Percentiles rank a stretch among this genome's conserved stretches.
Evolutionary conservation across 1,140 invertebrate genomes (phyloP).

Genomic region (Cephus cinctus): DNA sequence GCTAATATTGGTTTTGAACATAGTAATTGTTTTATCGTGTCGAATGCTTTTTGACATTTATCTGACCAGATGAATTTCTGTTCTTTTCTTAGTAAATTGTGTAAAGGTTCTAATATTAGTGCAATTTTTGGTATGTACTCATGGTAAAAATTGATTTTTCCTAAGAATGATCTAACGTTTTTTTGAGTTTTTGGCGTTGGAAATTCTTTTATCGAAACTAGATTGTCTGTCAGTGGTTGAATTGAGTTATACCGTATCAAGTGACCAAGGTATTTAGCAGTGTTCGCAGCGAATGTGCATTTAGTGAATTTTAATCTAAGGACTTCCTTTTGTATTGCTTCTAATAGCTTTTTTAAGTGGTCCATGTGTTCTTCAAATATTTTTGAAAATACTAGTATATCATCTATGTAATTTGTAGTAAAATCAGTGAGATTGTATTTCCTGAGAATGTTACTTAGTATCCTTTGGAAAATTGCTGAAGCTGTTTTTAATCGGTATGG

Average conservation of each 20-base stretch:
- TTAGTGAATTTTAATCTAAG: conserved; percentile 1
- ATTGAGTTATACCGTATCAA: neutral
- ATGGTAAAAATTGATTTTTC: conserved; percentile 6
- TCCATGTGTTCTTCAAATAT: too few species aligned
- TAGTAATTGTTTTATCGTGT: conserved; percentile 2
- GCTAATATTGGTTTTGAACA: conserved; percentile 1
- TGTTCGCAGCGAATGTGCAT: neutral
- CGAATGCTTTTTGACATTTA: conserved; percentile 2
- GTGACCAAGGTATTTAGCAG: conserved; percentile 1
- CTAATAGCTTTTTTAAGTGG: neutral
- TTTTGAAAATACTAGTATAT: too few species aligned
- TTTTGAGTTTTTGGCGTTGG: conserved; percentile 8
- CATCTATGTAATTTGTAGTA: too few species aligned
- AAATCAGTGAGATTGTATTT: too few species aligned
- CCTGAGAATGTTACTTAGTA: too few species aligned
- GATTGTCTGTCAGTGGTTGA: conserved; percentile 1
- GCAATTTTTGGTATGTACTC: conserved; percentile 1
- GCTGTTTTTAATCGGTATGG: conserved; percentile 36
- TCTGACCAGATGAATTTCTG: conserved; percentile 6
- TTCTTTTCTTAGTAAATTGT: conserved; percentile 5
- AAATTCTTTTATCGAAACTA: conserved; percentile 1
- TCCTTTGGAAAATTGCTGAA: conserved; percentile 38
- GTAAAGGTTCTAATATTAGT: conserved; percentile 5
- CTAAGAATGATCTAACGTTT: conserved; percentile 6
- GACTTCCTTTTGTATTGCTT: conserved; percentile 2